Conservation (phyloP, 2,797 vertebrate species). For the Onychomys arenicola region DNA sequence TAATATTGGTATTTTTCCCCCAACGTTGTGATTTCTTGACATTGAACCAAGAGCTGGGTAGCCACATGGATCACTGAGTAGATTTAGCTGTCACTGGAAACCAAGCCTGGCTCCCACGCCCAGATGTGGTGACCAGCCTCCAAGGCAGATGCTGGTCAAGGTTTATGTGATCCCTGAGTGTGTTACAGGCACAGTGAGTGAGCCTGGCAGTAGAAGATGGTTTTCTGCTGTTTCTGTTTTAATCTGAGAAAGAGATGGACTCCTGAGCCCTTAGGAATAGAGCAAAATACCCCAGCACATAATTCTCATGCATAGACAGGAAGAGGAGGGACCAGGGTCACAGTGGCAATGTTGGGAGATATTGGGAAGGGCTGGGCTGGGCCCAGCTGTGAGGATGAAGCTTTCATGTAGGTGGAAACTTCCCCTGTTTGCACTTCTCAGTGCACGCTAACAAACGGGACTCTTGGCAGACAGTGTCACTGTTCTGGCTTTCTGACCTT, state of each 20-base stretch:
- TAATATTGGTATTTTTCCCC: not conserved
- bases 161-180: not conserved
- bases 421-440: not conserved
- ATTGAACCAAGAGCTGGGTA: not conserved
- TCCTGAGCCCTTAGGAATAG: not conserved
- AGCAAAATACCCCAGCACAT: not conserved
- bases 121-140: not conserved
- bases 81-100: not conserved
- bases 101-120: accelerated
- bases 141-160: not conserved
- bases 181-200: not conserved
- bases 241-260: not conserved
- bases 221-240: not conserved
- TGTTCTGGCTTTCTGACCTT: not conserved
- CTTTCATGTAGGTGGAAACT: not conserved
- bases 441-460: not conserved
- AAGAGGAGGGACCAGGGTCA: not conserved
- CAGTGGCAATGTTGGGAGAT: accelerated
- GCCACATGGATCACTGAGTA: not conserved
- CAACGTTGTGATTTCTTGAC: constrained; percentile 7
- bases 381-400: accelerated
- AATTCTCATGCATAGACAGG: no score
- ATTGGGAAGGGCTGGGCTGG: not conserved
- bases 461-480: not conserved
- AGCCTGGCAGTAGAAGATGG: no score